Evolutionary conservation across 2,888 invertebrate species (phyloP).

Genomic region (Tupiocoris notatus): DNA sequence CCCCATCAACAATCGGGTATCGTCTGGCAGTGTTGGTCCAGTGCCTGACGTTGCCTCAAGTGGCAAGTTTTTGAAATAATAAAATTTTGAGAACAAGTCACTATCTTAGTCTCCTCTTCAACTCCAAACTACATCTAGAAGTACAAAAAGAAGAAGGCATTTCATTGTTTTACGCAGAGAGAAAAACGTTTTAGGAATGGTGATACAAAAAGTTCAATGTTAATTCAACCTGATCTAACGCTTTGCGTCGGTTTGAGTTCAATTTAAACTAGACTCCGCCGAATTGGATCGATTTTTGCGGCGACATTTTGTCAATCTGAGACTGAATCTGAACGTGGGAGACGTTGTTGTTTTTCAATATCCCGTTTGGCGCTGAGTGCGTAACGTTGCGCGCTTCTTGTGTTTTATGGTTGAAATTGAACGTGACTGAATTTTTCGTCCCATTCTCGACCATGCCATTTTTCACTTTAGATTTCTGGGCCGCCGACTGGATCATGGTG

Average conservation of each 20-base stretch:
- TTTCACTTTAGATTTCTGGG: slow-evolving; percentile 38
- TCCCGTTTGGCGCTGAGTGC: slow-evolving; percentile 55
- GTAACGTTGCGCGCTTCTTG: slow-evolving; percentile 39
- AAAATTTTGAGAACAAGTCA: no score
- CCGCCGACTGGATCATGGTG: slow-evolving; percentile 39
- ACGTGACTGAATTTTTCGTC: slow-evolving; percentile 48
- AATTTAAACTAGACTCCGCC: slow-evolving; percentile 46
- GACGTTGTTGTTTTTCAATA: slow-evolving; percentile 56
- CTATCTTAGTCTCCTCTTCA: no score
- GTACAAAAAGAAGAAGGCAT: background rate
- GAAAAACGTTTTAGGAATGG: background rate
- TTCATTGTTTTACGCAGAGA: background rate
- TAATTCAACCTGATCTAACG: background rate
- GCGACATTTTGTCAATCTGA: slow-evolving; percentile 37
- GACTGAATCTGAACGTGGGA: slow-evolving; percentile 47
- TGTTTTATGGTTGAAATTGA: slow-evolving; percentile 46
- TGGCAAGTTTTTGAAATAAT: no score
- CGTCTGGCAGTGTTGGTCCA: no score
- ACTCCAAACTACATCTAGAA: no score
- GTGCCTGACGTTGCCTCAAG: no score
- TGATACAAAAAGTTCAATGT: background rate
- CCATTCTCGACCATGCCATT: slow-evolving; percentile 34
- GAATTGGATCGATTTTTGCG: slow-evolving; percentile 48
- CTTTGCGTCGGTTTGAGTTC: background rate
- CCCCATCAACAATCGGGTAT: no score